phyloP scores from a whole-genome alignment of 2,113 vertebrate species.

The Nerophis ophidion region DNA sequence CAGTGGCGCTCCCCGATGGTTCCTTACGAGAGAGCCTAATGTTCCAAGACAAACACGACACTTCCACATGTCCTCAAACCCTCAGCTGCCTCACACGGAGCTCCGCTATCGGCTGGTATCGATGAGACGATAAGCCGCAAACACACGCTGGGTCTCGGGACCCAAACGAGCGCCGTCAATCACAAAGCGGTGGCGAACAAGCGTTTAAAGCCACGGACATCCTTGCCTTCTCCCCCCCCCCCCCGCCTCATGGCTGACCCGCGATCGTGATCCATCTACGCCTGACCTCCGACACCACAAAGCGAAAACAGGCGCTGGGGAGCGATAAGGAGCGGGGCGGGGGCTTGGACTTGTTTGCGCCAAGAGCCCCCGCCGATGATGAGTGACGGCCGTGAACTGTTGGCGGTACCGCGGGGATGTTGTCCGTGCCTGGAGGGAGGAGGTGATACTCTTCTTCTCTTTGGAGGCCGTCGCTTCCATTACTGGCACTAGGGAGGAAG shows the following conservation, averaged over 20 bases:
- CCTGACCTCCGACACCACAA: slow-evolving; percentile 50
- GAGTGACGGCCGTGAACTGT: slow-evolving; percentile 55
- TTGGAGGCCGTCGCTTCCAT: neutral
- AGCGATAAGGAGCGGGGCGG: slow-evolving; percentile 1
- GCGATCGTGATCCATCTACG: slow-evolving; percentile 52
- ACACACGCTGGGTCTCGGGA: slow-evolving; percentile 10
- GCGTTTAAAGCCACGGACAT: slow-evolving; percentile 21
- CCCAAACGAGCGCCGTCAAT: slow-evolving; percentile 37
- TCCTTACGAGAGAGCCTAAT: neutral
- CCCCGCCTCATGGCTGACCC: slow-evolving; percentile 50
- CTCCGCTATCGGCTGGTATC: slow-evolving; percentile 38
- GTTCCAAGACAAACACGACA: slow-evolving; percentile 4
- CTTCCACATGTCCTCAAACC: slow-evolving; percentile 13
- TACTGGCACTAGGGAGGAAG: slow-evolving; percentile 1
- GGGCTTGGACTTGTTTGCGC: slow-evolving; percentile 39
- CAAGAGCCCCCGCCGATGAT: slow-evolving; percentile 36
- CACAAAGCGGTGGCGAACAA: slow-evolving; percentile 15
- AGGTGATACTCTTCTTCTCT: neutral
- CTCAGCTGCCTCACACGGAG: slow-evolving; percentile 4
- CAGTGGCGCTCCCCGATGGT: neutral
- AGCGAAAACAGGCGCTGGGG: slow-evolving; percentile 55
- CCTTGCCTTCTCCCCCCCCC: slow-evolving; percentile 11
- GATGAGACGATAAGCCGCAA: slow-evolving; percentile 33
- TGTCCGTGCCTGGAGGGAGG: slow-evolving; percentile 8
- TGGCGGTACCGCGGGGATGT: slow-evolving; percentile 33